Percentiles rank a stretch among this genome's conserved stretches.
Evolutionary conservation across 2,113 vertebrate genomes (phyloP).

Genomic region (Poecilia latipinna): DNA sequence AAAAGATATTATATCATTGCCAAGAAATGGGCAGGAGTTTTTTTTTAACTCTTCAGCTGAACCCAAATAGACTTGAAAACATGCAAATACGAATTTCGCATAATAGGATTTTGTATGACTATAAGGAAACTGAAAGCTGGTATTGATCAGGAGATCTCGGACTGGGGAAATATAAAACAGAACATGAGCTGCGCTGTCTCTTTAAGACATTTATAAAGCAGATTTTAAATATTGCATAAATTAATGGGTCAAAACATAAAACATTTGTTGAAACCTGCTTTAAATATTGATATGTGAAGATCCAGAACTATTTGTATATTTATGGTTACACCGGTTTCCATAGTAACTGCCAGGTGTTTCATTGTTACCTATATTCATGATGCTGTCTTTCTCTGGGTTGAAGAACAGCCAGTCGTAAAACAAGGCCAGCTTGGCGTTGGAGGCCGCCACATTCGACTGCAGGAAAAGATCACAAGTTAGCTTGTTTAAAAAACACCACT

Average conservation of each 20-base stretch:
- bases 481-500: not conserved
- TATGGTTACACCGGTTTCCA: not conserved
- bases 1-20: too few relatives aligned
- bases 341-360: not conserved
- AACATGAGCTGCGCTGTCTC: not conserved
- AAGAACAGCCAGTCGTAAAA: slow-evolving; percentile 99
- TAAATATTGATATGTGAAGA: not conserved
- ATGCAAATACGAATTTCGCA: too few relatives aligned
- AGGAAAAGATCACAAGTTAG: slow-evolving; percentile 1
- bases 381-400: slow-evolving; percentile 97
- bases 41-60: too few relatives aligned
- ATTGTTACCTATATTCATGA: slow-evolving; percentile 96
- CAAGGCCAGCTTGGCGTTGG: slow-evolving; percentile 95
- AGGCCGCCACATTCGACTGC: slow-evolving; percentile 95
- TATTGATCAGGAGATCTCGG: too few relatives aligned
- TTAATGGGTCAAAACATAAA: not conserved
- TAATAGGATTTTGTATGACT: too few relatives aligned
- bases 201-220: not conserved
- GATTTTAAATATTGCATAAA: not conserved
- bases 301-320: not conserved
- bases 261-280: too few relatives aligned
- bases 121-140: too few relatives aligned
- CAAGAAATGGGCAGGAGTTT: too few relatives aligned
- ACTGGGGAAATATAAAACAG: too few relatives aligned
- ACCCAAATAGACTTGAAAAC: too few relatives aligned